Base-by-base conservation (phyloP, 2,888 invertebrate species). In the Acleris sparsana region DNA sequence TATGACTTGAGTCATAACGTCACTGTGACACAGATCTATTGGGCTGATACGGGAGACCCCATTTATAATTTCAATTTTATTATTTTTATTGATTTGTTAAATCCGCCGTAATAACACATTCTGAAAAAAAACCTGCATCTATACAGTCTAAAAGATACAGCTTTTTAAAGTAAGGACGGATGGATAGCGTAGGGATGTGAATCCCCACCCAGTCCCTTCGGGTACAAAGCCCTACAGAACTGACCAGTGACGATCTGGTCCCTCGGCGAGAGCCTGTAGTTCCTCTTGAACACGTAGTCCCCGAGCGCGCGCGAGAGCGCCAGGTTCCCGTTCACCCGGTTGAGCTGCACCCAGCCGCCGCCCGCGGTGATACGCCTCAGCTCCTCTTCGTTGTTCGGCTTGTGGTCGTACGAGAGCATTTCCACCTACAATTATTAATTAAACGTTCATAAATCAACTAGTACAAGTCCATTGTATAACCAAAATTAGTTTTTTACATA, bases 231-330 rank as follows among this genome's bases (percentile, higher is more conserved):
- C 20, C 20, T 20, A 20, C 1, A 20, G 20, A 22, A 22, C 55
- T 43, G 20, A 98, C 98, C 98, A 83, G 98, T 99, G 57, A 99
- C 99, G 77, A 99, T 98, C 93, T 99, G 99, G 84, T 99, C 97
- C 86, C 98, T 96, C 5, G 98, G 94, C 65, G 95, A 93, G 84
- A 97, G 96, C 67, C 95, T 94, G 62, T 96, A 95, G 88, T 99
- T 99, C 74, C 95, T 94, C 89, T 99, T 99, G 89, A 99, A 99
- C 68, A 97, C 96, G 87, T 98, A 99, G 90, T 99, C 99, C 0
- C 99, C 99, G 1, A 99, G 93, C 0, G 99, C 99, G 73, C 99
- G 94, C 1, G 99, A 99, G 57, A 99, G 92, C 1, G 99, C 99
- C 72, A 99, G 93, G 91, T 98, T 98, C 1, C 99, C 99, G 88